Base-by-base conservation (phyloP, 2,888 invertebrate species). In the Dorcus hopei region DNA sequence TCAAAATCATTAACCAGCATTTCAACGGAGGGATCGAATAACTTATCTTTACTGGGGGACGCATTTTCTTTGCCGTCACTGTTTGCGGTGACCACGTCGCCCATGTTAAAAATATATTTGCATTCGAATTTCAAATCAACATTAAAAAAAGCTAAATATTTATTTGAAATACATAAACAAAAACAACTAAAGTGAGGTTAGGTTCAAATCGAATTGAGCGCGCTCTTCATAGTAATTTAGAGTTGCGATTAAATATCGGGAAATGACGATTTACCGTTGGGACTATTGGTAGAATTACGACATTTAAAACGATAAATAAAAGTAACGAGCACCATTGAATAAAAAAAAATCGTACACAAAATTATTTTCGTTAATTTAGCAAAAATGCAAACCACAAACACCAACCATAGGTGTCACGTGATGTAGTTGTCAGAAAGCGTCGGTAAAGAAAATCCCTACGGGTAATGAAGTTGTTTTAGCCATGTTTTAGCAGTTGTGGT, bases 1-100 rank as follows among this genome's bases (percentile, higher is more conserved):
- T 97, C 97, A 80, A 93, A 96, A 80, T 97, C 97, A 86, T 97
- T 93, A 64, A 96, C 91, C 85, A 97, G 89, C 95, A 97, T 95
- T 79, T 96, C 96, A 76, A 94, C 89, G 65, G 93, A 88, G 63
- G 96, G 95, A 79, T 95, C 95, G 83, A 96, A 95, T 72, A 90
- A 76, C 71, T 80, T 82, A 74, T 83, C 83, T 72, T 81, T 80
- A 65, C 78, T 79, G 61, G 75, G 68, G 33, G 74, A 72, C 26
- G 49, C 49, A 58, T 70, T 70, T 63, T 70, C 70, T 72, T 72
- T 74, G 65, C 69, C 73, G 69, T 76, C 74, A 67, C 73, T 74
- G 61, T 71, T 74, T 52, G 65, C 69, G 66, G 75, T 68, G 66
- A 72, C 71, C 68, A 74, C 68, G 70, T 77, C 74, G 70, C 74